Evolutionary conservation across 2,113 vertebrate genomes (phyloP).

Genomic region (Erythrolamprus reginae): DNA sequence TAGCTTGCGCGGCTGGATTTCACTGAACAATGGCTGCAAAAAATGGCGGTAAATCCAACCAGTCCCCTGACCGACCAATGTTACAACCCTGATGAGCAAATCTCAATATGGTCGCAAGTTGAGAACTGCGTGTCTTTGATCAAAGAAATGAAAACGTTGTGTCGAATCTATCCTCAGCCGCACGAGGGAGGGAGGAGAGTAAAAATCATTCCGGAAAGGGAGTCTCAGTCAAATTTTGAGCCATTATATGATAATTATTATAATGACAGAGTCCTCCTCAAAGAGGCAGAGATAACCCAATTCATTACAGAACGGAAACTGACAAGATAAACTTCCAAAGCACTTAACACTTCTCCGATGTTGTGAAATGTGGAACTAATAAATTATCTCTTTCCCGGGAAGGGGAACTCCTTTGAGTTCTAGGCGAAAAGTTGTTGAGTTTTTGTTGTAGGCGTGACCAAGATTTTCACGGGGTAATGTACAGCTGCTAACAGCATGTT

Average conservation of each 20-base stretch:
- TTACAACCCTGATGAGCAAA: not conserved
- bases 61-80: not conserved
- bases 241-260: constrained; percentile 26
- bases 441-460: not conserved
- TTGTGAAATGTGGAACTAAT: not conserved
- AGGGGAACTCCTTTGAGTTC: not conserved
- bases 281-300: constrained; percentile 20
- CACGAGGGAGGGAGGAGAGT: not conserved
- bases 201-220: no score
- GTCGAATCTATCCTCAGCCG: not conserved
- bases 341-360: not conserved
- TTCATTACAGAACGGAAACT: constrained; percentile 18
- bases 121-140: not conserved
- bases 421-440: no score
- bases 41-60: not conserved
- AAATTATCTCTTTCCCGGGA: not conserved
- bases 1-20: no score
- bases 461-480: not conserved
- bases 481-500: not conserved
- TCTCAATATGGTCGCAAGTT: not conserved
- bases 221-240: not conserved
- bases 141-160: not conserved
- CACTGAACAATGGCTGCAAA: not conserved
- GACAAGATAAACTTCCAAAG: constrained; percentile 9
- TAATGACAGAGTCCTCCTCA: constrained; percentile 1